These are phyloP conservation scores for Bergia puertoricense DNA, from an alignment of 92 coral and sea anemone genomes.

Conservation along the genomic window DNA sequence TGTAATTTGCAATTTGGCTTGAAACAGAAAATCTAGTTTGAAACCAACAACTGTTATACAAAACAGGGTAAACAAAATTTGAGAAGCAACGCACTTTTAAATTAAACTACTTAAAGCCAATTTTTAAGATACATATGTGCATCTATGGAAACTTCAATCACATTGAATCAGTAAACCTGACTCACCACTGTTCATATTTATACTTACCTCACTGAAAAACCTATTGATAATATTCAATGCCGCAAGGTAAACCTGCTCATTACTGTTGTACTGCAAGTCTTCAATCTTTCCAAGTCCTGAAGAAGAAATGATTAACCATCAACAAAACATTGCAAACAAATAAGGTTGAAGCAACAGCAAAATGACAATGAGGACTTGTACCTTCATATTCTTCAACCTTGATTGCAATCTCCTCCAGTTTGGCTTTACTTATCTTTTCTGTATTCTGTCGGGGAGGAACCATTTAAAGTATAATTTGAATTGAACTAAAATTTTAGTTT, in stretches of 20 bases:
- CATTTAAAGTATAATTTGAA: background rate
- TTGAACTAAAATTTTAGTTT: no score
- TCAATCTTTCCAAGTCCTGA: constrained; percentile 19
- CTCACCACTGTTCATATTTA: constrained; percentile 44
- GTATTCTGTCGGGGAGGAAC: background rate
- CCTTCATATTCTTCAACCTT: constrained; percentile 18
- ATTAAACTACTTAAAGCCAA: no score
- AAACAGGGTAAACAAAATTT: no score
- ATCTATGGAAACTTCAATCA: background rate
- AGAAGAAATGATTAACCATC: background rate
- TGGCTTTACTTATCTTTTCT: constrained; percentile 3
- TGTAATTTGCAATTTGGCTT: no score
- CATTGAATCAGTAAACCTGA: constrained; percentile 19
- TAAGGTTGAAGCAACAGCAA: background rate
- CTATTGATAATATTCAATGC: constrained; percentile 82
- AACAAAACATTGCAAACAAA: background rate
- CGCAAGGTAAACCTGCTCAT: constrained; percentile 76
- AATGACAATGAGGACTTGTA: background rate
- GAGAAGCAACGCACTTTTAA: no score
- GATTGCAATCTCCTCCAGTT: constrained; percentile 22
- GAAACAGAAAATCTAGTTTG: no score
- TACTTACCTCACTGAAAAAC: constrained; percentile 63
- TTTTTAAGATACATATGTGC: no score
- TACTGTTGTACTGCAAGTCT: constrained; percentile 50
- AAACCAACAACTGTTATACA: no score